These are phyloP conservation scores for Drosophila koepferae DNA, from an alignment of 2,888 invertebrate genomes.

Conservation along the genomic window DNA sequence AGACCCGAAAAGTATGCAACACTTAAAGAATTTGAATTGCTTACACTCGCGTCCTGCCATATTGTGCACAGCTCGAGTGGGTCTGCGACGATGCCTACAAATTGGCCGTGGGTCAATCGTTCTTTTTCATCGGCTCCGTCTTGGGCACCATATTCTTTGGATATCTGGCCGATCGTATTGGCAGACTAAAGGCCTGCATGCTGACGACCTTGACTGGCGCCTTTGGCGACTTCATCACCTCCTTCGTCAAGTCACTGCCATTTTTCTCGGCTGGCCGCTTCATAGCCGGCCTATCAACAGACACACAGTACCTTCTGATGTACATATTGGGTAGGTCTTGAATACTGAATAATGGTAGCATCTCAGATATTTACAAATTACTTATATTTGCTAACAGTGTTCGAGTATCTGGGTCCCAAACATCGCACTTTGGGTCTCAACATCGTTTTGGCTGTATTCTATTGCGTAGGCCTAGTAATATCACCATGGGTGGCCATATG, in stretches of 20 bases:
- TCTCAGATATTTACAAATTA: background rate
- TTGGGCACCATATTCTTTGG: constrained; percentile 87
- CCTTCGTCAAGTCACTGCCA: constrained; percentile 85
- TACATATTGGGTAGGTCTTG: constrained; percentile 86
- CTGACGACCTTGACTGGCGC: constrained; percentile 86
- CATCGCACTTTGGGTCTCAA: constrained; percentile 87
- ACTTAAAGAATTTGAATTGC: background rate
- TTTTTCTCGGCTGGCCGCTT: constrained; percentile 86
- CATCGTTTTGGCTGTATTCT: constrained; percentile 86
- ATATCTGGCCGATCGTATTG: constrained; percentile 87
- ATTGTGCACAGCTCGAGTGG: constrained; percentile 86
- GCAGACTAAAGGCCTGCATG: constrained; percentile 86
- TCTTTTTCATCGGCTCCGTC: constrained; percentile 88
- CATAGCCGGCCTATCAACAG: constrained; percentile 87
- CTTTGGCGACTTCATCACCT: constrained; percentile 86
- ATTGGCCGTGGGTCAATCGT: constrained; percentile 87
- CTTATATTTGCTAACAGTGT: constrained; percentile 83
- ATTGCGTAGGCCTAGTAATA: constrained; percentile 86
- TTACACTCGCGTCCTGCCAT: constrained; percentile 45
- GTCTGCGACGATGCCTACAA: constrained; percentile 87
- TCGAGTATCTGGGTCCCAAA: constrained; percentile 87
- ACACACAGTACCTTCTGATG: constrained; percentile 87
- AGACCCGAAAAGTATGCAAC: constrained; percentile 50
- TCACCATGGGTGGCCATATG: constrained; percentile 86
- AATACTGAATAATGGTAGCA: background rate